These are phyloP conservation scores for Paratilapia polleni DNA, from an alignment of 2,113 vertebrate genomes.

Conservation along the genomic window DNA sequence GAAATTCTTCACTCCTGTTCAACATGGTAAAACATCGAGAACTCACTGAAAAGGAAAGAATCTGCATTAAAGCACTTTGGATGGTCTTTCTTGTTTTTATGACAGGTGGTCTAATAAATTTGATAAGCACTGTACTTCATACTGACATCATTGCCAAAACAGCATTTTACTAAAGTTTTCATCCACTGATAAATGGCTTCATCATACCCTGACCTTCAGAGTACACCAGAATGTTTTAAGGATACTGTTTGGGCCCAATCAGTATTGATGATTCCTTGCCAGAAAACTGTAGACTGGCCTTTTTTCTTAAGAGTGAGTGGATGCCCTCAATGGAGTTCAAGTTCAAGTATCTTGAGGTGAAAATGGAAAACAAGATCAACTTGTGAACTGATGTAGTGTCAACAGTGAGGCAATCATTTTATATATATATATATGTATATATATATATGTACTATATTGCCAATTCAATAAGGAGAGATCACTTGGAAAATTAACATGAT, in stretches of 20 bases:
- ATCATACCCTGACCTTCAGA: neutral
- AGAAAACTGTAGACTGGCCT: neutral
- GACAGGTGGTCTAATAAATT: too few species aligned
- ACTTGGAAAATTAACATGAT: too few species aligned
- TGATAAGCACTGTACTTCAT: too few species aligned
- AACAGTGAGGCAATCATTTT: neutral
- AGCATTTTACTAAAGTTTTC: too few species aligned
- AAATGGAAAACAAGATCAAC: neutral
- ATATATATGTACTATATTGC: too few species aligned
- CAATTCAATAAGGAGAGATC: too few species aligned
- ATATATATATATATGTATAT: too few species aligned
- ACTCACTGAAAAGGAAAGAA: too few species aligned
- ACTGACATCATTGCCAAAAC: neutral
- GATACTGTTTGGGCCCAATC: neutral
- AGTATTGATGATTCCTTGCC: fast-evolving
- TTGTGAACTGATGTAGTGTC: neutral
- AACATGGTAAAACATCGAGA: too few species aligned
- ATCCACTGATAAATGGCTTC: neutral
- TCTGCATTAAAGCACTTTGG: too few species aligned
- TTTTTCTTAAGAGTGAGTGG: neutral
- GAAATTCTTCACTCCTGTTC: too few species aligned
- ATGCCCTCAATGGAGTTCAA: neutral
- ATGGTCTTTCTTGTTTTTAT: too few species aligned
- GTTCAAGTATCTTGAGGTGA: neutral
- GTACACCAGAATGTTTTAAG: neutral